Conservation (phyloP, 2,888 invertebrate genomes). For the Drosophila multiciliata region DNA sequence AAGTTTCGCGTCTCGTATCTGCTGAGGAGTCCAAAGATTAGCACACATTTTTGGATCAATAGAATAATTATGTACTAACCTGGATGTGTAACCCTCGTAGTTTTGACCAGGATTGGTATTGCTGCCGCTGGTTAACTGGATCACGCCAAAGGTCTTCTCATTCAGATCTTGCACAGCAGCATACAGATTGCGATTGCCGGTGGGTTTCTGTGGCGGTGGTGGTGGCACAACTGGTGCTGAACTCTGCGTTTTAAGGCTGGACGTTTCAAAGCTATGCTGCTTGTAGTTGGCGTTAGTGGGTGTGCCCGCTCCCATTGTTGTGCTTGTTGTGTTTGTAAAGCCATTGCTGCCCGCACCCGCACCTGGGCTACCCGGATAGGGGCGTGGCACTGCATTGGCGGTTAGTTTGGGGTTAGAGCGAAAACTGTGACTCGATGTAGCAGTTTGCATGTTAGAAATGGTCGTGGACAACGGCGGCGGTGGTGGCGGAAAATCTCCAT, state of each 20-base stretch:
- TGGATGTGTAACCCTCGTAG: constrained; percentile 89
- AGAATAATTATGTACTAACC: constrained; percentile 84
- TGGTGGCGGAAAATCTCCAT: constrained; percentile 82
- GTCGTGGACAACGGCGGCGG: constrained; percentile 84
- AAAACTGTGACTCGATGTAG: constrained; percentile 81
- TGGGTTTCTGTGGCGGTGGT: constrained; percentile 64
- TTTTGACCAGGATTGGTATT: constrained; percentile 84
- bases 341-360: constrained; percentile 63
- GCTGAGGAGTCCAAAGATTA: constrained; percentile 21
- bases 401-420: constrained; percentile 85
- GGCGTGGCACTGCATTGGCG: constrained; percentile 85
- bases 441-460: constrained; percentile 83
- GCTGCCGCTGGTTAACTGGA: constrained; percentile 76
- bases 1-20: constrained; percentile 85
- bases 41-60: not conserved
- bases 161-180: constrained; percentile 85
- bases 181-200: constrained; percentile 82
- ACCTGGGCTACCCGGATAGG: constrained; percentile 83
- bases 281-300: constrained; percentile 81
- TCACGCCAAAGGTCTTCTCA: constrained; percentile 84
- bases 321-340: constrained; percentile 42
- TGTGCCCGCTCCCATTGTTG: constrained; percentile 54
- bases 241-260: constrained; percentile 75
- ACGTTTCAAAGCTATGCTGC: constrained; percentile 81
- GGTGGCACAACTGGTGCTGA: constrained; percentile 58